phyloP scores from a whole-genome alignment of 2,888 invertebrate species.

The Ashinkailepas kermadecensis region DNA sequence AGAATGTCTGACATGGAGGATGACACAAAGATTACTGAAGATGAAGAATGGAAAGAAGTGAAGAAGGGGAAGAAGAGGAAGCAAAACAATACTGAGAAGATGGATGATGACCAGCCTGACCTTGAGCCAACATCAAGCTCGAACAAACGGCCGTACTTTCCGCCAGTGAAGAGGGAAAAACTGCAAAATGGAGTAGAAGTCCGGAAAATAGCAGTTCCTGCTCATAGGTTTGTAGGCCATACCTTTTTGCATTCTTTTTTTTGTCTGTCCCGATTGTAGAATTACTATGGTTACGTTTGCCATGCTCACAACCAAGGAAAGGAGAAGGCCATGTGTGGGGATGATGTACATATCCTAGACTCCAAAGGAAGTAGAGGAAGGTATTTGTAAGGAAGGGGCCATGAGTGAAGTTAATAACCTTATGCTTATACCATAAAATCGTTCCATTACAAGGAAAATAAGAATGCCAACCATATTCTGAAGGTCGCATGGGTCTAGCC shows the following conservation, averaged over 20 bases:
- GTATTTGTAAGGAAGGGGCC: too few species aligned
- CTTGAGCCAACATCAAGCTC: not conserved
- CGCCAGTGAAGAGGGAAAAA: constrained; percentile 40
- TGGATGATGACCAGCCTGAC: constrained; percentile 7
- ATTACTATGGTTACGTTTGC: too few species aligned
- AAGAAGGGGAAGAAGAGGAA: constrained; percentile 6
- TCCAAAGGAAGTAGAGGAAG: too few species aligned
- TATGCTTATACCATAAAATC: too few species aligned
- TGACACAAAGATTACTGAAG: not conserved
- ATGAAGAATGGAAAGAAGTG: not conserved
- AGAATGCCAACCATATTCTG: too few species aligned
- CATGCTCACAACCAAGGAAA: too few species aligned
- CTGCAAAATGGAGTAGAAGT: constrained; percentile 36
- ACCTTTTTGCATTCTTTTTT: too few species aligned
- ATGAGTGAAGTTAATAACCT: too few species aligned
- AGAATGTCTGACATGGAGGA: not conserved
- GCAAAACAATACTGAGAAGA: constrained; percentile 13
- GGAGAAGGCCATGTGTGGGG: too few species aligned
- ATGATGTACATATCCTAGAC: too few species aligned
- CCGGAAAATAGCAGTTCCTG: constrained; percentile 67
- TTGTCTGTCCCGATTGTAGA: not conserved
- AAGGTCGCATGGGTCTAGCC: too few species aligned
- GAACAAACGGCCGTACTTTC: constrained; percentile 36
- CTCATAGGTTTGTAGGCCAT: constrained; percentile 48
- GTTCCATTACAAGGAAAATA: too few species aligned